Evolutionary conservation across 2,113 vertebrate genomes (phyloP).

Genomic region (Fulmarus glacialis): DNA sequence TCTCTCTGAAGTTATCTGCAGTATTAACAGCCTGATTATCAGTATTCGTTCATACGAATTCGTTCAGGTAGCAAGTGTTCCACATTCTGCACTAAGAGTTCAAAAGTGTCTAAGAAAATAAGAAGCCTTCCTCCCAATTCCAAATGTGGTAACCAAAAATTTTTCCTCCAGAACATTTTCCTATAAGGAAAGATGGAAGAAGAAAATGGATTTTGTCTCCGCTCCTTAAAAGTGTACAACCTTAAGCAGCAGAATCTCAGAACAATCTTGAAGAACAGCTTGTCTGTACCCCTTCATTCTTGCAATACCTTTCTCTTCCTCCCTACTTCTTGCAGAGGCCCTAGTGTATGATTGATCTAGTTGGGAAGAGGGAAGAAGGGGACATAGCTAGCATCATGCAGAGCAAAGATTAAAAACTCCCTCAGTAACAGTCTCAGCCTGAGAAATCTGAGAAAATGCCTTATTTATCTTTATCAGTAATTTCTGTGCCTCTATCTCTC

Average conservation of each 20-base stretch:
- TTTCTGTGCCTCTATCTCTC: not conserved
- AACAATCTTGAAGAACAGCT: not conserved
- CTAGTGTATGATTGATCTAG: not conserved
- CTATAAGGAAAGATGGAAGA: not conserved
- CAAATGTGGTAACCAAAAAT: not conserved
- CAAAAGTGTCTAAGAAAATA: not conserved
- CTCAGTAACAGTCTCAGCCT: not conserved
- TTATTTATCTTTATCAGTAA: not conserved
- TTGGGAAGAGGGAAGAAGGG: not conserved
- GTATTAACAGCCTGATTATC: not conserved
- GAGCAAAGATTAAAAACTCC: not conserved
- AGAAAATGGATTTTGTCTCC: not conserved
- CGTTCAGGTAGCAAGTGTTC: not conserved
- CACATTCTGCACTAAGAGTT: not conserved
- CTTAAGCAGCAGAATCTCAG: not conserved
- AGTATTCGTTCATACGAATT: not conserved
- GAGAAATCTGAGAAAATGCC: not conserved
- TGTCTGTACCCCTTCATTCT: not conserved
- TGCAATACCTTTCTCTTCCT: not conserved
- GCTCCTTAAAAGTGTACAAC: not conserved
- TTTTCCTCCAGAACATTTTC: not conserved
- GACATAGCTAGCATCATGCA: not conserved
- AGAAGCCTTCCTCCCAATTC: not conserved
- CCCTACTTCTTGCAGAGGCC: not conserved
- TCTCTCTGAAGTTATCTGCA: not conserved